Conservation (phyloP, 2,113 vertebrate species). For the Neoarius graeffei region DNA sequence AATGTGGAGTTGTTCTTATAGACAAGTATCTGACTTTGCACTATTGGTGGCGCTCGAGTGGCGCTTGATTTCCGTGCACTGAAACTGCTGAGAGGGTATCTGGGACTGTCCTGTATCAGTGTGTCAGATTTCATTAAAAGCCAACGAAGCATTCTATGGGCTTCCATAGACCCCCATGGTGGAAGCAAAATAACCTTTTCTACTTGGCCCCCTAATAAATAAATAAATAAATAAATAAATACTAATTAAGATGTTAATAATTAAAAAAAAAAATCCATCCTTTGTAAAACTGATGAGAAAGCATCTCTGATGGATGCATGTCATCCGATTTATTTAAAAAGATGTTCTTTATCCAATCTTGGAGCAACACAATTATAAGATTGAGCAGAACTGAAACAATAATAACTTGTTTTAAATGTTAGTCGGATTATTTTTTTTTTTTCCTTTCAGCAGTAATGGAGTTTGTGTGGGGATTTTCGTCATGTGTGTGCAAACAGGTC, state of each 20-base stretch:
- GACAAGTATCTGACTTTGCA: not conserved
- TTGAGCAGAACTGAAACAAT: constrained; percentile 51
- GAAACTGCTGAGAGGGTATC: not conserved
- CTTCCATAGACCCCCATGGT: not conserved
- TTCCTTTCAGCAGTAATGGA: constrained; percentile 40
- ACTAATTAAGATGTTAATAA: not conserved
- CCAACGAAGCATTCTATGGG: not conserved
- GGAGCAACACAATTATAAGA: constrained; percentile 56
- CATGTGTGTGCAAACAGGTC: constrained; percentile 58
- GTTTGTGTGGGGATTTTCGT: constrained; percentile 59
- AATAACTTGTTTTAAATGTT: constrained; percentile 62
- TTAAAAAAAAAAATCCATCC: constrained; percentile 39
- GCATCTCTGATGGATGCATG: constrained; percentile 47
- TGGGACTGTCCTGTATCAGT: not conserved
- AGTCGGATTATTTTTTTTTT: constrained; percentile 63
- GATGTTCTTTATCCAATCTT: constrained; percentile 58
- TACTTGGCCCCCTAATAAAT: not conserved
- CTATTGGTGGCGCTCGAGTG: not conserved
- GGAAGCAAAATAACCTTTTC: not conserved
- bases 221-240: not conserved
- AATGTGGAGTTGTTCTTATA: not conserved
- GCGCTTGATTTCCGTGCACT: not conserved
- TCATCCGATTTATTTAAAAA: constrained; percentile 52
- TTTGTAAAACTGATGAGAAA: constrained; percentile 37
- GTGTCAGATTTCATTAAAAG: not conserved